Base-by-base conservation (phyloP, 1,140 invertebrate genomes). In the Cyphomyrmex costatus region DNA sequence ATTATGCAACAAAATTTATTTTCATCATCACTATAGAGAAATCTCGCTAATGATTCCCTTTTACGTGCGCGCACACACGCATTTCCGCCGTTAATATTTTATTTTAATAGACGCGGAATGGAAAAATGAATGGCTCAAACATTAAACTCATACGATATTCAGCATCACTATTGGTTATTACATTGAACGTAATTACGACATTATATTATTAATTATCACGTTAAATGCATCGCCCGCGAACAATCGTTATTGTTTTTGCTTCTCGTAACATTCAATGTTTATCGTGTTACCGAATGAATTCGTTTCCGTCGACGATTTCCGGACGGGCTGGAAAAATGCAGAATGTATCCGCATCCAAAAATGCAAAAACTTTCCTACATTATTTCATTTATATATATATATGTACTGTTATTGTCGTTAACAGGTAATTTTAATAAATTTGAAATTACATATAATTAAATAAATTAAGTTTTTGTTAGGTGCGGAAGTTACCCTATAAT, bases 81-180 rank as follows among this genome's bases (percentile, higher is more conserved):
- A 60, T 60, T 49, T 36, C n/a, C 53, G 21, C 24, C 56, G 79
- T 83, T 83, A 83, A 83, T 83, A 83, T 83, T 83, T 83, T 83
- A 83, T 74, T 74, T 83, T 83, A 83, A 83, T 83, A 83, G 79
- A 56, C 79, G 68, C 42, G 79, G 51, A 83, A 83, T 83, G 79
- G 79, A 83, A 83, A 83, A 83, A 83, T 74, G 79, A 24, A 83
- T 83, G 79, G 79, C 79, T 74, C 68, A 83, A 83, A 83, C 79
- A 83, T 83, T 73, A 83, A 83, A 83, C 79, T 83, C 68, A 73
- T 83, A 83, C 46, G 79, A 74, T 83, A 83, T 83, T 83, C 53
- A 83, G 60, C 79, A 83, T 73, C 53, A 83, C 68, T 74, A 83
- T 83, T 74, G 68, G 79, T 83, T 83, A 83, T 83, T 83, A 83